phyloP scores from a whole-genome alignment of 2,113 vertebrate genomes.

The Verasper variegatus region DNA sequence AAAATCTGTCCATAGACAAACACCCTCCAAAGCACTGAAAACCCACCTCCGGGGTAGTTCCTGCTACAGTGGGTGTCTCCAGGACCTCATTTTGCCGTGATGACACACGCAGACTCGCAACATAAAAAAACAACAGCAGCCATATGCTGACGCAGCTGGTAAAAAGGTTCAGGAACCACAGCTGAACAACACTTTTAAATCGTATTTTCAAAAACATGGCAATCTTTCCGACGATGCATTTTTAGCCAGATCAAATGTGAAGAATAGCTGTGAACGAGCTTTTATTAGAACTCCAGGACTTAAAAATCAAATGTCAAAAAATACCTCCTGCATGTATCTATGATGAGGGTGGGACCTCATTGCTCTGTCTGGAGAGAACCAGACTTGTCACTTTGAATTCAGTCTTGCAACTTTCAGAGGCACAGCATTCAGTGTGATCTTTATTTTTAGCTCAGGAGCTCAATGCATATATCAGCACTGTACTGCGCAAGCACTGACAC shows the following conservation, averaged over 20 bases:
- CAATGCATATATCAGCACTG: slow-evolving; percentile 81
- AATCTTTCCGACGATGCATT: slow-evolving; percentile 35
- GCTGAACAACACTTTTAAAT: slow-evolving; percentile 11
- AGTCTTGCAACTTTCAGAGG: slow-evolving; percentile 76
- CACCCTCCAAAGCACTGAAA: background rate
- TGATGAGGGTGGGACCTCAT: slow-evolving; percentile 66
- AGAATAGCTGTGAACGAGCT: slow-evolving; percentile 44
- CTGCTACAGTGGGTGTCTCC: background rate
- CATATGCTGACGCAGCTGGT: background rate
- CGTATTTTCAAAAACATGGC: slow-evolving; percentile 43
- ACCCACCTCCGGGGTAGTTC: background rate
- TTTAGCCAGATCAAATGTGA: slow-evolving; percentile 45
- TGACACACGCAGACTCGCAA: background rate
- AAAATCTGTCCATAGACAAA: background rate
- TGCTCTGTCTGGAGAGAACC: slow-evolving; percentile 73
- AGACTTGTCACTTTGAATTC: slow-evolving; percentile 79
- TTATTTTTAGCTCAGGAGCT: slow-evolving; percentile 82
- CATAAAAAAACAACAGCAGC: background rate
- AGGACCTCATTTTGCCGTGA: background rate
- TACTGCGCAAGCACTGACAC: slow-evolving; percentile 77
- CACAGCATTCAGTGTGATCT: slow-evolving; percentile 76
- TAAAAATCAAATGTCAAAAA: slow-evolving; percentile 44
- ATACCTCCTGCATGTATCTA: slow-evolving; percentile 46
- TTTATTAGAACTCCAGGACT: slow-evolving; percentile 52
- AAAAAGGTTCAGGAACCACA: background rate